Base-by-base conservation (phyloP, 1,140 invertebrate genomes). In the Ceratoteleas bidentatus region DNA sequence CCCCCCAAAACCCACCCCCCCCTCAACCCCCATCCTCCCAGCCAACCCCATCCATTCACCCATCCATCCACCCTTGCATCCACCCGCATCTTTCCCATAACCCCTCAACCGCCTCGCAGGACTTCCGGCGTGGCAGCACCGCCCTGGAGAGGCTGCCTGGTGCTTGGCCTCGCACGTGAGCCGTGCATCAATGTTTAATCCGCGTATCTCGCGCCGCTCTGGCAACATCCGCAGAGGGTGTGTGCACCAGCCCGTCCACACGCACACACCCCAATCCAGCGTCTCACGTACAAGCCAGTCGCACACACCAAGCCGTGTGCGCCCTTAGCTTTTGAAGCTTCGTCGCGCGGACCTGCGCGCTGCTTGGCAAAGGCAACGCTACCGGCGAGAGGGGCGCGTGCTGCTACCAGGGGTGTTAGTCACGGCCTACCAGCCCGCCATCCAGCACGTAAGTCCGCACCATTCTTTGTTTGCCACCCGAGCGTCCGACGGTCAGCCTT, bases 341-440 rank as follows among this genome's bases (percentile, higher is more conserved):
- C 62, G 62, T 72, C 56, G 47, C 84, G 80, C 80, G 83, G 76
- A 66, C 85, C 24, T 87, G 86, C 86, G 86, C 86, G 84, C 74
- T 84, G 70, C 45, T 61, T 83, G 53, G 66, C 58, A 83, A 77
- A 83, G 78, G 66, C 77, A 65, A 34, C 77, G 72, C 80, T 75
- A 73, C 64, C 68, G 69, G 69, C 57, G 43, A 72, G 69, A 83
- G 80, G 84, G 79, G 69, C 73, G 80, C 79, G 69, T 74, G 82
- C 73, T 84, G 69, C 62, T 74, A 80, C 69, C 75, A 84, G 87
- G 89, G 90, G 85, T 89, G 88, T 89, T 88, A 91, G 90, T 91
- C 90, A 89, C 88, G 89, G 89, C 87, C 89, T 87, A 90, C 87
- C 90, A 87, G 89, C 87, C 87, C 87, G 88, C 76, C 89, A 87